Percentiles rank a stretch among this genome's conserved stretches.
phyloP scores from a whole-genome alignment of 2,888 invertebrate genomes.

The Platycheirus albimanus region DNA sequence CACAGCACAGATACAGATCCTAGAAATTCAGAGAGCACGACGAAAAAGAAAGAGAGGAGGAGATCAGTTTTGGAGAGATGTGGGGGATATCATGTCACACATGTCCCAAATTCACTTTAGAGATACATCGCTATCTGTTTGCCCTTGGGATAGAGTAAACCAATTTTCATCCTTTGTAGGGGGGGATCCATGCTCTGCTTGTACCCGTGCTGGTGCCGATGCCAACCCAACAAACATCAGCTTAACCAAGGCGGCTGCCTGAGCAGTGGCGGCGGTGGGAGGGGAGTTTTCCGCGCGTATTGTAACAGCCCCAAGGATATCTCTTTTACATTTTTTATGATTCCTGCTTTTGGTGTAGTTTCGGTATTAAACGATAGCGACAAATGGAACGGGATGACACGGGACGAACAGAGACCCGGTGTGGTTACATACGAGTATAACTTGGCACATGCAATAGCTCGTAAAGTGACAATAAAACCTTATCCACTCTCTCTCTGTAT shows the following conservation, averaged over 20 bases:
- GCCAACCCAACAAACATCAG: slow-evolving; percentile 7
- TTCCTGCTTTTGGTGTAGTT: slow-evolving; percentile 65
- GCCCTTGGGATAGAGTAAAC: slow-evolving; percentile 63
- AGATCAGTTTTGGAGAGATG: neutral
- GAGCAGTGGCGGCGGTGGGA: too few species aligned
- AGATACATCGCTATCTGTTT: slow-evolving; percentile 61
- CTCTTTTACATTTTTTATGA: slow-evolving; percentile 67
- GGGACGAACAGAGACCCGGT: slow-evolving; percentile 24
- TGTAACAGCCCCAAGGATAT: slow-evolving; percentile 56
- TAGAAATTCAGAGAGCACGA: slow-evolving; percentile 7
- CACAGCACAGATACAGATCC: too few species aligned
- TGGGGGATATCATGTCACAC: slow-evolving; percentile 62
- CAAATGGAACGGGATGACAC: neutral
- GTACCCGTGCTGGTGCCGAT: neutral
- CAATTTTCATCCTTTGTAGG: slow-evolving; percentile 67
- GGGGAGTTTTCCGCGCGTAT: slow-evolving; percentile 17
- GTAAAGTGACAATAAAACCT: slow-evolving; percentile 69
- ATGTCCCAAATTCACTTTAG: slow-evolving; percentile 72
- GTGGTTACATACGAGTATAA: slow-evolving; percentile 61
- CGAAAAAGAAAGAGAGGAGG: neutral
- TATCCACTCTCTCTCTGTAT: slow-evolving; percentile 53
- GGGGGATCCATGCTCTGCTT: neutral
- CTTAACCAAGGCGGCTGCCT: neutral
- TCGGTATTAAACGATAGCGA: slow-evolving; percentile 48
- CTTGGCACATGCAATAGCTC: slow-evolving; percentile 68